Percentiles rank a stretch among this genome's conserved stretches.
Conservation (phyloP, 2,888 invertebrate species). For the Bibio marci region DNA sequence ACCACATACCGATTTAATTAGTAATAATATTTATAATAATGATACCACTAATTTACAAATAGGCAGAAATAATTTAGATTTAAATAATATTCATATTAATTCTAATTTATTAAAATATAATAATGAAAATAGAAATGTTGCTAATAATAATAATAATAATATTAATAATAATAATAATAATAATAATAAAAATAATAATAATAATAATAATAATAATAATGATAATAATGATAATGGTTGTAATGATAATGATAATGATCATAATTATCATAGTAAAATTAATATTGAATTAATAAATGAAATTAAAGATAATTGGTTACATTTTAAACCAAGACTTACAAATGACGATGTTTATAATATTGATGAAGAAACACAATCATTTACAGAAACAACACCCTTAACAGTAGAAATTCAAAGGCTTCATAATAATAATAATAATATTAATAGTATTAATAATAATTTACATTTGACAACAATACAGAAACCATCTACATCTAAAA, state of each 20-base stretch:
- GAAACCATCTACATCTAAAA: slow-evolving; percentile 2
- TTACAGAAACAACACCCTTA: slow-evolving; percentile 22
- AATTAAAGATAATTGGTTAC: slow-evolving; percentile 26
- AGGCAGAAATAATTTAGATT: too few species aligned
- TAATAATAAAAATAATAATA: background rate
- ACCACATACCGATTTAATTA: slow-evolving; percentile 10
- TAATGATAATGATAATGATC: slow-evolving; percentile 12
- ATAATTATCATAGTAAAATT: background rate
- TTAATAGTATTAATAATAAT: too few species aligned
- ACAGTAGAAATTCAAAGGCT: slow-evolving; percentile 22
- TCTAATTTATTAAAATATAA: slow-evolving; percentile 12
- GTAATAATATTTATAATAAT: slow-evolving; percentile 9
- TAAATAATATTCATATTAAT: too few species aligned
- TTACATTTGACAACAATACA: slow-evolving; percentile 7
- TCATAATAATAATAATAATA: background rate
- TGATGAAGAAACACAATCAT: slow-evolving; percentile 2
- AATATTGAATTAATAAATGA: slow-evolving; percentile 25
- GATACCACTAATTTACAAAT: too few species aligned
- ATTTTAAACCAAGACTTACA: slow-evolving; percentile 29
- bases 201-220: slow-evolving; percentile 1
- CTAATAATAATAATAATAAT: slow-evolving; percentile 22
- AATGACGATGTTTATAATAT: slow-evolving; percentile 1
- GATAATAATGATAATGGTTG: slow-evolving; percentile 3
- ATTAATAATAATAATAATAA: slow-evolving; percentile 16
- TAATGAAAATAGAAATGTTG: background rate